Percentiles rank a stretch among this genome's conserved stretches.
Conservation (phyloP, 2,797 vertebrate genomes). For the Coranthus polyacanthus region DNA sequence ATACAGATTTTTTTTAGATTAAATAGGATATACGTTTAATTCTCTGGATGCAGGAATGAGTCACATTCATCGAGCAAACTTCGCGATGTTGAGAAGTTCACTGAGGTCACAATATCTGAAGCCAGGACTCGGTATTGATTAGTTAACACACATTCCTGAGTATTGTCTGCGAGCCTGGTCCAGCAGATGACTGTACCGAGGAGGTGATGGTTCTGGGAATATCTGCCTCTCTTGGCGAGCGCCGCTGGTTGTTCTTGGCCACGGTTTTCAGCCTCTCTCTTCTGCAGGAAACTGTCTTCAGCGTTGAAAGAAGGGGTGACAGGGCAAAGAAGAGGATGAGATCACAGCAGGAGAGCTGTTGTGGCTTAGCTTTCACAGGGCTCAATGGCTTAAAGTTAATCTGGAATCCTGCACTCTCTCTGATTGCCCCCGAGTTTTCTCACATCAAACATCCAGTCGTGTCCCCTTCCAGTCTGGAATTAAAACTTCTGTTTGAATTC, state of each 20-base stretch:
- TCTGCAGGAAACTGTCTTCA: conserved; percentile 45
- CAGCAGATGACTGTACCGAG: conserved; percentile 37
- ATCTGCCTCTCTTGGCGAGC: conserved; percentile 49
- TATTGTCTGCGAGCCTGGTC: conserved; percentile 26
- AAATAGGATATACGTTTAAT: conserved; percentile 6
- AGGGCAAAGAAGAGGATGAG: conserved; percentile 67
- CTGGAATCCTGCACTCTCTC: conserved; percentile 68
- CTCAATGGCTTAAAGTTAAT: conserved; percentile 75
- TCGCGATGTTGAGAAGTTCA: too few relatives aligned
- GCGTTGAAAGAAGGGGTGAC: conserved; percentile 42
- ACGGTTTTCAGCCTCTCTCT: conserved; percentile 42
- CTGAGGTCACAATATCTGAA: not conserved
- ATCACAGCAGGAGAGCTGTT: conserved; percentile 77
- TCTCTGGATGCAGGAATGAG: too few relatives aligned
- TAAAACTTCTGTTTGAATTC: conserved; percentile 53
- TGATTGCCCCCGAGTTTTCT: conserved; percentile 60
- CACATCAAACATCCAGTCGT: conserved; percentile 65
- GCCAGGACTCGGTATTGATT: not conserved
- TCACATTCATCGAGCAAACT: too few relatives aligned
- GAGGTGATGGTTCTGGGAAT: conserved; percentile 71
- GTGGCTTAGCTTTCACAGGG: conserved; percentile 71
- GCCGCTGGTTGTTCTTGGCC: conserved; percentile 56
- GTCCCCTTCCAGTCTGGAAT: conserved; percentile 55
- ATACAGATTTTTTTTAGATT: not conserved
- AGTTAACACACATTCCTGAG: not conserved